Base-by-base conservation (phyloP, 2,797 vertebrate genomes). In the Sternarchorhynchus goeldii region DNA sequence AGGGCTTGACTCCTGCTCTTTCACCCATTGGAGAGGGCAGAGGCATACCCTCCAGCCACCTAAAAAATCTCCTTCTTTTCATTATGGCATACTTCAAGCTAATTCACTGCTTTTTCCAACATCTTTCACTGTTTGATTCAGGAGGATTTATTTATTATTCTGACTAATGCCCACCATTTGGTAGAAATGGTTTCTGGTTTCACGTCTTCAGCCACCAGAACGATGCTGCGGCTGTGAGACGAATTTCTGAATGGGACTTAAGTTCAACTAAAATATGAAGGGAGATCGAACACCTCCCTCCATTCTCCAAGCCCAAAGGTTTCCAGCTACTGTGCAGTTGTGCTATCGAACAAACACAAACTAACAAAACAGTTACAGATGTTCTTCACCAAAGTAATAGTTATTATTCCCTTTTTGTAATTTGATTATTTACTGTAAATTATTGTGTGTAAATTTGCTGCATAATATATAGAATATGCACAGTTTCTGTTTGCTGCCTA, bases 1-100 rank as follows among this genome's bases (percentile, higher is more conserved):
- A 57, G 74, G 78, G 74, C 73, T 60, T 77, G 65, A 73, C 68
- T 84, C 82, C 75, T 87, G 82, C 84, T 88, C 85, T 79, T 75
- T 82, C 73, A 71, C 80, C 60, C 78, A 66, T 73, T 18, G 21
- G 70, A 69, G 53, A 63, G 12, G 66, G 64, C 60, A 60, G 39
- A 16, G 56, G 7, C 58, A 77, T 59, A 50, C 25, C 64, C 79
- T 41, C 39, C 60, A 69, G 81, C 79, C 62, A 53, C 59, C 62
- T 18, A 21, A 18, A 62, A 76, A 56, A 56, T 32, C 25, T 25
- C 25, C 59, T 76, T 64, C 73, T 58, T 84, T 69, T 62, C 69
- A 76, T 34, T 73, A 73, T 59, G 83, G 79, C 73, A 76, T 66
- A 58, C 73, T 41, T 45, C 56, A 66, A 53, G 66, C 63, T 82